Evolutionary conservation across 2,888 invertebrate species (phyloP).

Genomic region (Drosophila testacea): DNA sequence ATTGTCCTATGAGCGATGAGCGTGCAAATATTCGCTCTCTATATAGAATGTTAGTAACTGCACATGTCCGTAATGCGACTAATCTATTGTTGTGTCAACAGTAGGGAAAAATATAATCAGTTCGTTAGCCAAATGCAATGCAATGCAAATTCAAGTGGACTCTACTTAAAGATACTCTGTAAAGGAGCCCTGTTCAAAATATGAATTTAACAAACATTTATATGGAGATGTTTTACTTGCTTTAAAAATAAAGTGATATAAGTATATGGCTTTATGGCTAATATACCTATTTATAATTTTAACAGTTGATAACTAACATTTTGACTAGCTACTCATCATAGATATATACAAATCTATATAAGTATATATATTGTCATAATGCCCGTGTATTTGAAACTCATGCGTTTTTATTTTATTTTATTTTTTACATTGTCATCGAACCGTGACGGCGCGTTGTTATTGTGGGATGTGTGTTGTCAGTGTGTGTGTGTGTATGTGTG

Average conservation of each 20-base stretch:
- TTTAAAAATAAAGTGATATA: background rate
- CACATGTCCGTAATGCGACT: constrained; percentile 13
- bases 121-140: constrained; percentile 1
- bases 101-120: constrained; percentile 20
- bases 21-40: constrained; percentile 6
- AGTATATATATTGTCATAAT: constrained; percentile 24
- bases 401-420: constrained; percentile 41
- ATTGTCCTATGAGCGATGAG: constrained; percentile 11
- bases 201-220: too few relatives aligned
- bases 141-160: background rate
- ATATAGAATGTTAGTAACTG: constrained; percentile 5
- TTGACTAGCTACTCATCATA: constrained; percentile 33
- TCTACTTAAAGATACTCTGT: background rate
- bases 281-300: background rate
- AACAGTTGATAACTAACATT: constrained; percentile 37
- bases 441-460: constrained; percentile 69
- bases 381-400: constrained; percentile 38
- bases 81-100: constrained; percentile 26
- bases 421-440: constrained; percentile 72
- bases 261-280: too few relatives aligned
- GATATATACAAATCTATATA: constrained; percentile 5
- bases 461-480: constrained; percentile 20
- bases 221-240: too few relatives aligned
- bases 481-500: constrained; percentile 15
- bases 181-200: too few relatives aligned